Conservation (phyloP, 2,797 vertebrate genomes). For the Eulemur coronatus region DNA sequence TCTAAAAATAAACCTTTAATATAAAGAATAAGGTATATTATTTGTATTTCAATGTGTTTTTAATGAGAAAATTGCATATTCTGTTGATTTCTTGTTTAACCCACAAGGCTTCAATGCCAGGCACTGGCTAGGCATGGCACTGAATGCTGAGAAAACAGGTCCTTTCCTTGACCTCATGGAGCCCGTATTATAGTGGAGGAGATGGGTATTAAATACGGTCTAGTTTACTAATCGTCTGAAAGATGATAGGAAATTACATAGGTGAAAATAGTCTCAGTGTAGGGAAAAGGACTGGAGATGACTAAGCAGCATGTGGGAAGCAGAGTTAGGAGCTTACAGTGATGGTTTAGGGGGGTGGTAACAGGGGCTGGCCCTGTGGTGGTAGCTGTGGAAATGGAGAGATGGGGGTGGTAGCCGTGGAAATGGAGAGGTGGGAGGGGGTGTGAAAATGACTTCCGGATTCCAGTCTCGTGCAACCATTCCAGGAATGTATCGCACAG, state of each 20-base stretch:
- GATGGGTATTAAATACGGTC: not conserved
- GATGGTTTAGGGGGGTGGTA: not conserved
- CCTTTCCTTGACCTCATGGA: not conserved
- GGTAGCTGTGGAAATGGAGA: not conserved
- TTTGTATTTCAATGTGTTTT: slow-evolving; percentile 1
- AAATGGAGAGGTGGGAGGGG: not conserved
- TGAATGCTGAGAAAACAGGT: not conserved
- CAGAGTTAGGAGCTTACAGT: not conserved
- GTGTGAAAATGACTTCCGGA: not conserved
- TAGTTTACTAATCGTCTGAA: not conserved
- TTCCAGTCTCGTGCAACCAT: not conserved
- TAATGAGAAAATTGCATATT: not conserved
- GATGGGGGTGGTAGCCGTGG: too few relatives aligned
- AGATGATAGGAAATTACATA: not conserved
- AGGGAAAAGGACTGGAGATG: not conserved
- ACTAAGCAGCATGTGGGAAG: not conserved
- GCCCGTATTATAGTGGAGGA: not conserved
- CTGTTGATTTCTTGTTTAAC: slow-evolving; percentile 5
- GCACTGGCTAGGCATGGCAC: not conserved
- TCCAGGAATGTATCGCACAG: not conserved
- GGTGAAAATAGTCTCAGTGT: not conserved
- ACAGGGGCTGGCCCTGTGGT: not conserved
- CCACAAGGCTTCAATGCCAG: not conserved
- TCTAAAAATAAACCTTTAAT: not conserved
- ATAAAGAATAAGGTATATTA: not conserved